phyloP scores from a whole-genome alignment of 2,888 invertebrate species.

The Netelia virgata region DNA sequence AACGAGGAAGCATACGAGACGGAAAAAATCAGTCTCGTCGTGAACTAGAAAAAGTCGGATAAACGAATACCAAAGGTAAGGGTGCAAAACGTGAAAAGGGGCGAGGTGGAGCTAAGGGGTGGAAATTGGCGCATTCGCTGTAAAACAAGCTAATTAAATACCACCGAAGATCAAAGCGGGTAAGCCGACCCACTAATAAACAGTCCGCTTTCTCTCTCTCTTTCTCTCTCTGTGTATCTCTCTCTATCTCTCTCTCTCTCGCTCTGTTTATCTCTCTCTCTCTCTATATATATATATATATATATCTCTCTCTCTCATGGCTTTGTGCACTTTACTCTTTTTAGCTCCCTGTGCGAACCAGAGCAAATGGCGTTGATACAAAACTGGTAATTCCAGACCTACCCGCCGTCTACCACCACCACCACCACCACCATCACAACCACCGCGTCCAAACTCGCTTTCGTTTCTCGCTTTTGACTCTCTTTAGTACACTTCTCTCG shows the following conservation, averaged over 20 bases:
- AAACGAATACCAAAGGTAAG: conserved; percentile 22
- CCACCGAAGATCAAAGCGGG: conserved; percentile 68
- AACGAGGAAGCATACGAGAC: conserved; percentile 24
- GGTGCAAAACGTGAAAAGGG: not conserved
- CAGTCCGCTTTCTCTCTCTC: conserved; percentile 54
- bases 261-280: conserved; percentile 30
- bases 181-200: conserved; percentile 70
- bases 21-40: not conserved
- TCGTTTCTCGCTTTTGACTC: conserved; percentile 35
- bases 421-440: not conserved
- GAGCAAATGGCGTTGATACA: conserved; percentile 56
- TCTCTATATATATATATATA: too few species aligned
- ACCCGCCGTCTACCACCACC: not conserved
- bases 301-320: not conserved
- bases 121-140: conserved; percentile 48
- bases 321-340: conserved; percentile 48
- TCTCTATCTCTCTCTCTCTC: conserved; percentile 38
- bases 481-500: conserved; percentile 22
- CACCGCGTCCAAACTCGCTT: conserved; percentile 27
- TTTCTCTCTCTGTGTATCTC: not conserved
- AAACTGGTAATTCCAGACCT: conserved; percentile 67
- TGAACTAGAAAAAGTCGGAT: conserved; percentile 29
- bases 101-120: not conserved
- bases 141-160: conserved; percentile 73
- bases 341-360: conserved; percentile 30